A percentile compares a stretch with the other conserved stretches of the same genome.
Evolutionary conservation across 2,797 vertebrate species (phyloP).

Genomic region (Chelon labrosus): DNA sequence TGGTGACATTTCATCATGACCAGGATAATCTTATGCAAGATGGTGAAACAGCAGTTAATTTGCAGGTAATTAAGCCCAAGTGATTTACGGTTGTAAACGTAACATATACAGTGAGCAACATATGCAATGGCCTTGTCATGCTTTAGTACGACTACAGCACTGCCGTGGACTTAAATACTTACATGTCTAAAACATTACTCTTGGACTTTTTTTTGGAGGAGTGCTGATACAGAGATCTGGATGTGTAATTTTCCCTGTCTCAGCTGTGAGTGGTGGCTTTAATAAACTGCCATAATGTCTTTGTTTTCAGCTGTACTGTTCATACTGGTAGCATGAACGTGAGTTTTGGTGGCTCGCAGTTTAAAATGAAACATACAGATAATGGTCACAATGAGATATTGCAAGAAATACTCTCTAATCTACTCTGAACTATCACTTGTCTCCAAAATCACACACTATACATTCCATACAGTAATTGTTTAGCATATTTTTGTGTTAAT

Average conservation of each 20-base stretch:
- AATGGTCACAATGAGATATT: neutral
- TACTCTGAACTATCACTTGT: too few species aligned
- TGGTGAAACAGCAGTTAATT: constrained; percentile 87
- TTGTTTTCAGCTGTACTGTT: constrained; percentile 6
- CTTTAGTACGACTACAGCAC: constrained; percentile 22
- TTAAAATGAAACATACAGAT: too few species aligned
- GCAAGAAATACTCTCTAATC: neutral
- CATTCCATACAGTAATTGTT: too few species aligned
- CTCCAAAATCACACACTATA: too few species aligned
- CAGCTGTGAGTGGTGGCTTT: constrained; percentile 20
- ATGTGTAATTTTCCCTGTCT: neutral
- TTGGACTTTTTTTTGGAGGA: neutral
- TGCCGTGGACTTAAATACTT: neutral
- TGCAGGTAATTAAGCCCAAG: constrained; percentile 91
- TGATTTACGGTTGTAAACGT: constrained; percentile 85
- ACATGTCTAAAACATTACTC: too few species aligned
- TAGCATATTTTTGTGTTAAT: too few species aligned
- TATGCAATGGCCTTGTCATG: constrained; percentile 15
- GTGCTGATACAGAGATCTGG: constrained; percentile 12
- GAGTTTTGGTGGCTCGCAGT: neutral
- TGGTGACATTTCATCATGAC: constrained; percentile 88
- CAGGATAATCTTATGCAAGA: constrained; percentile 92
- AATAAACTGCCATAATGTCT: constrained; percentile 13
- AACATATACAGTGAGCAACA: constrained; percentile 66
- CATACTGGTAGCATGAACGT: neutral